Percentiles rank a stretch among this genome's conserved stretches.
Evolutionary conservation across 2,113 vertebrate genomes (phyloP).

Genomic region (Charadrius vociferus): DNA sequence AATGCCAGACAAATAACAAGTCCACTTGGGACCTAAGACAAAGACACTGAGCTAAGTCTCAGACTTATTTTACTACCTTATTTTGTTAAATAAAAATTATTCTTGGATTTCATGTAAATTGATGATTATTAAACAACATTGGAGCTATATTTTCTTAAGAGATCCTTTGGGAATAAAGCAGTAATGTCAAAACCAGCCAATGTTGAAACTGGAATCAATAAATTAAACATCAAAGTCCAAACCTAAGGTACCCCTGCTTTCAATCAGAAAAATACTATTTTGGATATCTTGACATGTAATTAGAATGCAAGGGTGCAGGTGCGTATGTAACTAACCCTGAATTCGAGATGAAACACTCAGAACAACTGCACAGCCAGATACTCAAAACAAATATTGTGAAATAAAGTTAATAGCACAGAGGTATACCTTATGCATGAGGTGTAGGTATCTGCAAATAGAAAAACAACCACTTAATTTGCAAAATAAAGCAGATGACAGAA

Average conservation of each 20-base stretch:
- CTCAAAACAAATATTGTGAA: background rate
- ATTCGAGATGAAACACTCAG: background rate
- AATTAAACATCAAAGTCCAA: slow-evolving; percentile 13
- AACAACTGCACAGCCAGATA: background rate
- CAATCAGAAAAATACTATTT: background rate
- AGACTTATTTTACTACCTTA: background rate
- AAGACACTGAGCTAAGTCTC: background rate
- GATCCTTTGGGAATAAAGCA: background rate
- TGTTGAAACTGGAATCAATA: background rate
- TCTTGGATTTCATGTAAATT: background rate
- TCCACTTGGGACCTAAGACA: background rate
- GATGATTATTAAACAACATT: background rate
- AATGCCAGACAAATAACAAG: slow-evolving; percentile 42
- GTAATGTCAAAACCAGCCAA: background rate
- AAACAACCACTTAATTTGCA: background rate
- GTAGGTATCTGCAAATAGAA: background rate
- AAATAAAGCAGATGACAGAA: background rate
- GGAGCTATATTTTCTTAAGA: background rate
- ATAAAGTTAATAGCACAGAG: background rate
- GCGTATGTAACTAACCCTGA: background rate
- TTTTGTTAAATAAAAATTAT: background rate
- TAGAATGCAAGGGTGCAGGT: background rate
- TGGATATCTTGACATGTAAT: background rate
- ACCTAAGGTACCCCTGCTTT: background rate
- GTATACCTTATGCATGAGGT: background rate